Conservation (phyloP, 2,888 invertebrate genomes). For the Idaea aversata region DNA sequence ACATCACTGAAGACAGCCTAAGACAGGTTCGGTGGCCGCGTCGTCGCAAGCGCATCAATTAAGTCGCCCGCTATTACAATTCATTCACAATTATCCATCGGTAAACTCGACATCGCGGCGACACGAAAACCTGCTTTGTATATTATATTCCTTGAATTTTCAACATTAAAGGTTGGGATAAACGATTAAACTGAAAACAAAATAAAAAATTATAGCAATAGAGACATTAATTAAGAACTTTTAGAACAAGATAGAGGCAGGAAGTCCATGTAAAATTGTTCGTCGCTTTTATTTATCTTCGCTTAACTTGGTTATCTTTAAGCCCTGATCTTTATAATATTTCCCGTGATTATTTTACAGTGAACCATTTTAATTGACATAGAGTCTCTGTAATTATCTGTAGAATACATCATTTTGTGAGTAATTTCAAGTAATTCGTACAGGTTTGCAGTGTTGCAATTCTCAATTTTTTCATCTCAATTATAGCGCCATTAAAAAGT, state of each 20-base stretch:
- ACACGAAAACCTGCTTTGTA: constrained; percentile 35
- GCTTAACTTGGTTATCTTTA: constrained; percentile 47
- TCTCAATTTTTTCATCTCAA: constrained; percentile 21
- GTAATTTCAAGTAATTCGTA: constrained; percentile 26
- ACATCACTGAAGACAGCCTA: constrained; percentile 45
- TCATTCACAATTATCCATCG: constrained; percentile 71
- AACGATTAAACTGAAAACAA: not conserved
- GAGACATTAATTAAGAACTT: not conserved
- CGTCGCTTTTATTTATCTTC: not conserved
- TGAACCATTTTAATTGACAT: constrained; percentile 52
- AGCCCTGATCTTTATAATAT: constrained; percentile 63
- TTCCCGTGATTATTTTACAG: constrained; percentile 72
- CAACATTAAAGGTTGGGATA: not conserved
- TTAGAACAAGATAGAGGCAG: not conserved
- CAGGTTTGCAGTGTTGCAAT: constrained; percentile 24
- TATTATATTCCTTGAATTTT: not conserved
- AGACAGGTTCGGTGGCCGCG: constrained; percentile 50
- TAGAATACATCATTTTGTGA: not conserved
- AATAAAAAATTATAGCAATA: not conserved
- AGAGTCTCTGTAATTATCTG: constrained; percentile 9
- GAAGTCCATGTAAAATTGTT: not conserved
- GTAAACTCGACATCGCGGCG: constrained; percentile 46
- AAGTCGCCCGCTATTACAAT: constrained; percentile 66
- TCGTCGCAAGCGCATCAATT: constrained; percentile 56
- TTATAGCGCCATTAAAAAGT: constrained; percentile 7